Base-by-base conservation (phyloP, 2,113 vertebrate species). In the Puntigrus tetrazona region DNA sequence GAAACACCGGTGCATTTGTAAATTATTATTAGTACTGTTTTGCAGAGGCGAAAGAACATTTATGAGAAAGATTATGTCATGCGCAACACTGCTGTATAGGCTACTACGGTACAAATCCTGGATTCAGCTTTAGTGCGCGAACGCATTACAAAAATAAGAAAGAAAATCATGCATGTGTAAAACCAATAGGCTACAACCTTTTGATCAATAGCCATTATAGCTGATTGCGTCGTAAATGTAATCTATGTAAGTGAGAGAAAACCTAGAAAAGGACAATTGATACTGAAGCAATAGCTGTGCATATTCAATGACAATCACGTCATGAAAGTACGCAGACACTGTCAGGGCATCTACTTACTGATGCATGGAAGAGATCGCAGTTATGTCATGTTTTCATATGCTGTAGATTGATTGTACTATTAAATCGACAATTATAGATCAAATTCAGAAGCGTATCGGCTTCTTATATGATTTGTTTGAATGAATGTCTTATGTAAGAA, bases 1-100 rank as follows among this genome's bases (percentile, higher is more conserved):
- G 7, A 20, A 75, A 75, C 25, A 18, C 25, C 4, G 27, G 47
- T 50, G 43, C 45, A 29, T 50, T 75, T 75, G 41, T 29, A 2
- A 29, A 20, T 22, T 16, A 22, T 20, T 7, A 8, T 31, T 29
- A 8, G 16, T 52, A 5, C 0, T 31, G 27, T 75, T 31, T 75
- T 50, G 16, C 73, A 9, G 45, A 31, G 29, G 25, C 29, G n/a
- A 45, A 45, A 11, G 50, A 10, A 75, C 72, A 75, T 45, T 5
- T 47, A n/a, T n/a, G n/a, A 52, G 16, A 20, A 75, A 31, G 25
- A 16, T 75, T 75, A 31, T 52, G 43, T 75, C 73, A 75, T 52
- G 45, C 73, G 73, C 73, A 75, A 75, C 73, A 75, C 73, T 29
- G 41, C 72, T n/a, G 59, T 29, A 29, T 29, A 27, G 13, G 25